Conservation (phyloP, 2,797 vertebrate species). For the Pitangus sulphuratus region DNA sequence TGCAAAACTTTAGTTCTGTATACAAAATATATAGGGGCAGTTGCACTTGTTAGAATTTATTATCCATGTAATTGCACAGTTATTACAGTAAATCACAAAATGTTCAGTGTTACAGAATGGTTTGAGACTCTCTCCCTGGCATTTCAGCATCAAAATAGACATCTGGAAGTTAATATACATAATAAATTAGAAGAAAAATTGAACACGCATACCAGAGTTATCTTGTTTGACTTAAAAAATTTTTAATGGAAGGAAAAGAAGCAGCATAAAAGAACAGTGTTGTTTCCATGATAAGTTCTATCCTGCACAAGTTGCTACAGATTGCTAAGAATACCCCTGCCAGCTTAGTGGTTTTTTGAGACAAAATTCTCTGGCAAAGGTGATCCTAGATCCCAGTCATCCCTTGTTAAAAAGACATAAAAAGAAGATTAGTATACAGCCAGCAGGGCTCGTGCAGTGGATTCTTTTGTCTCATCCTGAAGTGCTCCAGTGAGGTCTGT, state of each 20-base stretch:
- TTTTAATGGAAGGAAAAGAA: background rate
- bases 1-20: background rate
- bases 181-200: background rate
- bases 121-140: background rate
- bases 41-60: background rate
- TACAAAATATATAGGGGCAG: background rate
- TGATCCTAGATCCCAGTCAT: constrained; percentile 36
- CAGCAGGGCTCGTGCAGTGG: constrained; percentile 65
- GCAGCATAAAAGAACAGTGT: background rate
- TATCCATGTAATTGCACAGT: background rate
- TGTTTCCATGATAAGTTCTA: background rate
- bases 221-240: background rate
- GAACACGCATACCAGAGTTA: background rate
- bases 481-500: constrained; percentile 82
- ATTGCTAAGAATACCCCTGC: background rate
- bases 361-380: constrained; percentile 3
- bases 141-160: background rate
- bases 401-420: constrained; percentile 66
- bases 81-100: background rate
- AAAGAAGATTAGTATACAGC: constrained; percentile 76
- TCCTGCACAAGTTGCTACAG: background rate
- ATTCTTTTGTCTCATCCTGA: constrained; percentile 85
- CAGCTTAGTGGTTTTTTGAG: background rate
- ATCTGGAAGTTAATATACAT: background rate
- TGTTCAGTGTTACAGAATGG: background rate